Evolutionary conservation across 2,113 vertebrate species (phyloP).

Genomic region (Apodemus speciosus): DNA sequence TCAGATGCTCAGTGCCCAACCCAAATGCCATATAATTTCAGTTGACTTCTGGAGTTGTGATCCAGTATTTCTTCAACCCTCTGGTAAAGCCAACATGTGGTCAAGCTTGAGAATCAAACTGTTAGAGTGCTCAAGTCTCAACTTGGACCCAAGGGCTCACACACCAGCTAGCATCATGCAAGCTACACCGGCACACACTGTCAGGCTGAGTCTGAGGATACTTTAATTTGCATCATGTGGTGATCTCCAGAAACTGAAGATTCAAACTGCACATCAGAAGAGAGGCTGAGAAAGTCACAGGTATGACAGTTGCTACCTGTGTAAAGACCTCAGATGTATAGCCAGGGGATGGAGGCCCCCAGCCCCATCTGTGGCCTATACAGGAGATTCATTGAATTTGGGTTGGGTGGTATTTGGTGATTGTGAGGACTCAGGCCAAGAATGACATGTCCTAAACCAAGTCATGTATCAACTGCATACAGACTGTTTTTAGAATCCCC

Average conservation of each 20-base stretch:
- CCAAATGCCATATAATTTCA: background rate
- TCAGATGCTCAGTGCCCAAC: background rate
- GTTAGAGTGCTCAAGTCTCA: background rate
- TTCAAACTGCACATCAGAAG: background rate
- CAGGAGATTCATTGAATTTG: too few relatives aligned
- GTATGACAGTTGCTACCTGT: background rate
- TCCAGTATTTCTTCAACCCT: background rate
- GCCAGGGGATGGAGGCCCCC: background rate
- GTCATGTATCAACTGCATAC: too few relatives aligned
- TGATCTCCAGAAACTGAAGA: too few relatives aligned
- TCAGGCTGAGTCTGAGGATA: background rate
- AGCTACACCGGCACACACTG: too few relatives aligned
- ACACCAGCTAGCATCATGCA: background rate
- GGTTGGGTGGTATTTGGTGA: background rate
- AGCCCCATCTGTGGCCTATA: background rate
- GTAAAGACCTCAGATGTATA: background rate
- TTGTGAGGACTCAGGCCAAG: background rate
- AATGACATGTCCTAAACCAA: background rate
- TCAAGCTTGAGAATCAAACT: background rate
- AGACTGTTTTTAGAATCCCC: background rate
- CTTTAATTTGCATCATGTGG: background rate
- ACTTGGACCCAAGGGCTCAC: background rate
- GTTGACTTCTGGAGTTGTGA: background rate
- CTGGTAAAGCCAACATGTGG: background rate
- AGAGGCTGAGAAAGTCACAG: background rate